A percentile compares a stretch with the other conserved stretches of the same genome.
Evolutionary conservation across 2,797 vertebrate species (phyloP).

Genomic region (Oophaga sylvatica): DNA sequence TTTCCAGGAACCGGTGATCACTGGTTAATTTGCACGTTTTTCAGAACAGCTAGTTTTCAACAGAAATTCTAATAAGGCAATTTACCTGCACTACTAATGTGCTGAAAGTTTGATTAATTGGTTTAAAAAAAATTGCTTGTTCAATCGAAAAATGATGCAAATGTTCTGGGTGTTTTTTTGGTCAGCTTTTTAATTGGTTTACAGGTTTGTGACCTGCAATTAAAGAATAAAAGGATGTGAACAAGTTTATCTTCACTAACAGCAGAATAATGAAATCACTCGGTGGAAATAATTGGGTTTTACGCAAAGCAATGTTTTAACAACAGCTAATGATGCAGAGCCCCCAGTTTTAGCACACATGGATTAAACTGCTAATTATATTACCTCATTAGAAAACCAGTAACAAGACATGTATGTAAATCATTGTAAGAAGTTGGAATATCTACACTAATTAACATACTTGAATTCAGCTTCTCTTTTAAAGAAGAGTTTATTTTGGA

Average conservation of each 20-base stretch:
- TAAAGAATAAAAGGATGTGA: slow-evolving; percentile 64
- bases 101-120: slow-evolving; percentile 43
- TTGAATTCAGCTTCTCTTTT: slow-evolving; percentile 13
- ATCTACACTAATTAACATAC: slow-evolving; percentile 27
- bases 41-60: not conserved
- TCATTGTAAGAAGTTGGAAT: slow-evolving; percentile 40
- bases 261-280: slow-evolving; percentile 64
- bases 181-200: slow-evolving; percentile 59
- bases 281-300: slow-evolving; percentile 62
- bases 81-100: slow-evolving; percentile 33
- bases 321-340: slow-evolving; percentile 66
- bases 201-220: slow-evolving; percentile 65
- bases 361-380: slow-evolving; percentile 62
- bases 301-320: slow-evolving; percentile 64
- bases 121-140: slow-evolving; percentile 13
- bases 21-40: not conserved
- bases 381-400: slow-evolving; percentile 63
- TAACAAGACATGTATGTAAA: slow-evolving; percentile 55
- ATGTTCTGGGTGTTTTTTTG: slow-evolving; percentile 47
- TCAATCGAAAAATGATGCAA: slow-evolving; percentile 40
- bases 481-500: slow-evolving; percentile 8
- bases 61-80: slow-evolving; percentile 26
- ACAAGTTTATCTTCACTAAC: slow-evolving; percentile 64
- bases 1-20: not conserved
- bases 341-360: slow-evolving; percentile 63